These are phyloP conservation scores for Scalopus aquaticus DNA, from an alignment of 2,113 vertebrate species.

Conservation along the genomic window DNA sequence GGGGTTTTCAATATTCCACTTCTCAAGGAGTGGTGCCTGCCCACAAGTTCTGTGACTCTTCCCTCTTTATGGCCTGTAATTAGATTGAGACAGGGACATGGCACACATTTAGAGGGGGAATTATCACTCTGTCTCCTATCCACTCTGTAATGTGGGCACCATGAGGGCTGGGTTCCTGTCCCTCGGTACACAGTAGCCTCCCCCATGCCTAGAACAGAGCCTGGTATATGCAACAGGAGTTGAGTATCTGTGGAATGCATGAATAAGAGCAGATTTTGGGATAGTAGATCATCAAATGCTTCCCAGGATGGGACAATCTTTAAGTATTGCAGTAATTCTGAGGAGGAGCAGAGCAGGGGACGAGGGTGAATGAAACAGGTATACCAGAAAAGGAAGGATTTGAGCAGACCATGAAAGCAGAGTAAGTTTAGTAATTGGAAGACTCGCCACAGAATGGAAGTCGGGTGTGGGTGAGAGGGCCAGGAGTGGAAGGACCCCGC, in stretches of 20 bases:
- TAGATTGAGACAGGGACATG: not conserved
- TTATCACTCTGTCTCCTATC: not conserved
- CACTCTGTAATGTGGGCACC: not conserved
- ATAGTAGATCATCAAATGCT: not conserved
- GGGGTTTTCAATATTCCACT: not conserved
- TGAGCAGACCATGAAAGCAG: not conserved
- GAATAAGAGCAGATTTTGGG: not conserved
- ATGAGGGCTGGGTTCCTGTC: not conserved
- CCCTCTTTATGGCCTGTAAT: not conserved
- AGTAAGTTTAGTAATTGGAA: not conserved
- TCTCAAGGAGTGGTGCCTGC: not conserved
- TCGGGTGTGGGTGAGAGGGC: fast-evolving
- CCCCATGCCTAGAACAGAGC: not conserved
- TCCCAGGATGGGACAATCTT: not conserved
- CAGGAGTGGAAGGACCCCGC: not conserved
- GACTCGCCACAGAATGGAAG: not conserved
- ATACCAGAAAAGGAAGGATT: not conserved
- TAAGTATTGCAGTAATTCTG: not conserved
- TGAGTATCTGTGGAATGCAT: not conserved
- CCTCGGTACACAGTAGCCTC: not conserved
- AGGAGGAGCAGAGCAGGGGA: not conserved
- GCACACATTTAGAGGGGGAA: not conserved
- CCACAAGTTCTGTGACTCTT: not conserved
- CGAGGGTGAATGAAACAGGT: not conserved
- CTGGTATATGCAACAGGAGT: not conserved